These are phyloP conservation scores for Allophyes oxyacanthae DNA, from an alignment of 2,888 invertebrate genomes.

Conservation along the genomic window DNA sequence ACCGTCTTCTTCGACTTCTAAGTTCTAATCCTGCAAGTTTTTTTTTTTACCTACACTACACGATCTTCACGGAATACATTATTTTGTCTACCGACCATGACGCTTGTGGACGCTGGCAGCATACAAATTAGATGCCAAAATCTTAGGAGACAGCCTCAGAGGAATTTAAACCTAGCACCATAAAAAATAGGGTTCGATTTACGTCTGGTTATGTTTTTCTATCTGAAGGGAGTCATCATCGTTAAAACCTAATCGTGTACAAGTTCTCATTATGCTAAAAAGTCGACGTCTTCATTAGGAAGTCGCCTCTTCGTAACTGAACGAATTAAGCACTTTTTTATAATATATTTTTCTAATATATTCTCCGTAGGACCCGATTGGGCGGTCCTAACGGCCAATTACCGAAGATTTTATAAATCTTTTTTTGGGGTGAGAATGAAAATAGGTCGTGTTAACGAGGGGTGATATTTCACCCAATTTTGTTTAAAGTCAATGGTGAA, in stretches of 20 bases:
- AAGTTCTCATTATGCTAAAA: slow-evolving; percentile 83
- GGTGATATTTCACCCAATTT: slow-evolving; percentile 26
- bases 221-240: slow-evolving; percentile 78
- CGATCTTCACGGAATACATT: slow-evolving; percentile 73
- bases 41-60: slow-evolving; percentile 72
- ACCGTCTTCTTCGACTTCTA: slow-evolving; percentile 14
- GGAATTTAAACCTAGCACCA: slow-evolving; percentile 45
- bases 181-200: slow-evolving; percentile 52
- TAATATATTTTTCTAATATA: slow-evolving; percentile 45
- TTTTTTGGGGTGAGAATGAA: slow-evolving; percentile 29
- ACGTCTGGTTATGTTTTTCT: slow-evolving; percentile 15
- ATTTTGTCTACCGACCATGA: slow-evolving; percentile 80
- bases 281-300: slow-evolving; percentile 72
- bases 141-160: slow-evolving; percentile 32
- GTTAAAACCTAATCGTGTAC: slow-evolving; percentile 85
- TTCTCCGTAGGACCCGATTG: slow-evolving; percentile 39
- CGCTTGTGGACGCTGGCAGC: slow-evolving; percentile 71
- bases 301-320: slow-evolving; percentile 62
- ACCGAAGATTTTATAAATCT: slow-evolving; percentile 51
- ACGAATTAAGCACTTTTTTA: slow-evolving; percentile 52
- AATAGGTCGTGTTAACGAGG: slow-evolving; percentile 35
- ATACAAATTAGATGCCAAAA: slow-evolving; percentile 79
- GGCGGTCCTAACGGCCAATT: slow-evolving; percentile 42
- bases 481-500: slow-evolving; percentile 36
- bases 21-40: slow-evolving; percentile 21